Base-by-base conservation (phyloP, 2,797 vertebrate genomes). In the Danionella dracula region DNA sequence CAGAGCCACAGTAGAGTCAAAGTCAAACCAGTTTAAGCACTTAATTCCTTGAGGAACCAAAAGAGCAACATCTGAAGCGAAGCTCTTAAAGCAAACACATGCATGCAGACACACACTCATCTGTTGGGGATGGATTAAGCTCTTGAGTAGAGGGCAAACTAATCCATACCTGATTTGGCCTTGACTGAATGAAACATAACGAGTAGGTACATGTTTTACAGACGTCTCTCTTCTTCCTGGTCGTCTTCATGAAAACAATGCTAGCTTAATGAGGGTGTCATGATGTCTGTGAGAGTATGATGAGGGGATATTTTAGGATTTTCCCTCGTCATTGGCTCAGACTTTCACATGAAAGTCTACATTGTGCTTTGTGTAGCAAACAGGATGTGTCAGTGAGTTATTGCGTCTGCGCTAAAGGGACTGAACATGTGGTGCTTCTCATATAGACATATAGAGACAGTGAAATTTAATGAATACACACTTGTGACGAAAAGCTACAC, bases 361-460 rank as follows among this genome's bases (percentile, higher is more conserved):
- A 62, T 66, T 77, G 72, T 73, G 32, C 21, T 41, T 41, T 42
- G 27, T 50, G 54, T 23, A 63, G 40, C 62, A 68, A 76, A 71
- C 68, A 74, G 65, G 65, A 76, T 57, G 42, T 17, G 27, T 41
- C 23, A 40, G 2, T 56, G 34, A 49, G 34, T 41, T 45, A 5
- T 2, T 42, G 10, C 35, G 42, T 23, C 23, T 44, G 12, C 29
- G 57, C 45, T 19, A 21, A 27, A 32, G 37, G 20, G 38, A 48
- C 35, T 38, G 41, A 8, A 40, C 37, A 49, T 69, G 40, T 21
- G 12, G 16, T 37, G 46, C 32, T 31, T 68, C 56, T 49, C 61
- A 60, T 51, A 21, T 32, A n/a, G n/a, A n/a, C n/a, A 37, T 46
- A 4, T 16, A 34, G 38, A 50, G 27, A 50, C 45, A 54, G 31